Percentiles rank a stretch among this genome's conserved stretches.
Evolutionary conservation across 2,797 vertebrate species (phyloP).

Genomic region (Paguma larvata): DNA sequence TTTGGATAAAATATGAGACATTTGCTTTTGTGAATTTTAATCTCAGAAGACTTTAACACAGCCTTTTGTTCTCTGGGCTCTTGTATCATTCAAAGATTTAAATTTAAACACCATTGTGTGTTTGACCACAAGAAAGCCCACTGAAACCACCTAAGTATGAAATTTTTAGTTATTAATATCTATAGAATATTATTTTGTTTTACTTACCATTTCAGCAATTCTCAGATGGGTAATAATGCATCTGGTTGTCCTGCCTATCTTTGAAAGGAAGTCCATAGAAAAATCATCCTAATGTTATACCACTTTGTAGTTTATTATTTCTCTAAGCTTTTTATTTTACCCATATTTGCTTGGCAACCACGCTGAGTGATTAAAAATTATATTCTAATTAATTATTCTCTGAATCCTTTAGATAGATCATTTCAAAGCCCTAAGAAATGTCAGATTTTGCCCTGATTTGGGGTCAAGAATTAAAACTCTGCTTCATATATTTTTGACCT

Average conservation of each 20-base stretch:
- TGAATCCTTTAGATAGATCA: slow-evolving; percentile 83
- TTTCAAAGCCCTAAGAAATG: slow-evolving; percentile 85
- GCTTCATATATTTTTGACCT: slow-evolving; percentile 77
- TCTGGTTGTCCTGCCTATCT: slow-evolving; percentile 85
- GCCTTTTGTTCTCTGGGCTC: slow-evolving; percentile 74
- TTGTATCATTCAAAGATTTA: slow-evolving; percentile 73
- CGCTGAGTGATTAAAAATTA: slow-evolving; percentile 80
- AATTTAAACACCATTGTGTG: slow-evolving; percentile 69
- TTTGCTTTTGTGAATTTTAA: slow-evolving; percentile 76
- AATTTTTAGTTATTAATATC: slow-evolving; percentile 72
- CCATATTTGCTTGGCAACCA: slow-evolving; percentile 74
- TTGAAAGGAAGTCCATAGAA: slow-evolving; percentile 80
- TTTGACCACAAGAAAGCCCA: slow-evolving; percentile 65
- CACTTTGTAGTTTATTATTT: slow-evolving; percentile 84
- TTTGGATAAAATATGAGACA: slow-evolving; percentile 81
- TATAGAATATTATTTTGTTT: slow-evolving; percentile 81
- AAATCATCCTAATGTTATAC: slow-evolving; percentile 83
- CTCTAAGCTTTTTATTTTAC: slow-evolving; percentile 64
- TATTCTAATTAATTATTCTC: slow-evolving; percentile 85
- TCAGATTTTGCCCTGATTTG: slow-evolving; percentile 86
- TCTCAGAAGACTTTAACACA: slow-evolving; percentile 66
- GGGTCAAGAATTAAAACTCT: slow-evolving; percentile 82
- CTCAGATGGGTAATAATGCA: slow-evolving; percentile 79
- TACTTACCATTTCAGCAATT: slow-evolving; percentile 87
- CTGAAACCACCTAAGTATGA: slow-evolving; percentile 62